Evolutionary conservation across 2,113 vertebrate species (phyloP), one percentile per base, ranked within the genome.

Genomic region (Hiodon alosoides): DNA sequence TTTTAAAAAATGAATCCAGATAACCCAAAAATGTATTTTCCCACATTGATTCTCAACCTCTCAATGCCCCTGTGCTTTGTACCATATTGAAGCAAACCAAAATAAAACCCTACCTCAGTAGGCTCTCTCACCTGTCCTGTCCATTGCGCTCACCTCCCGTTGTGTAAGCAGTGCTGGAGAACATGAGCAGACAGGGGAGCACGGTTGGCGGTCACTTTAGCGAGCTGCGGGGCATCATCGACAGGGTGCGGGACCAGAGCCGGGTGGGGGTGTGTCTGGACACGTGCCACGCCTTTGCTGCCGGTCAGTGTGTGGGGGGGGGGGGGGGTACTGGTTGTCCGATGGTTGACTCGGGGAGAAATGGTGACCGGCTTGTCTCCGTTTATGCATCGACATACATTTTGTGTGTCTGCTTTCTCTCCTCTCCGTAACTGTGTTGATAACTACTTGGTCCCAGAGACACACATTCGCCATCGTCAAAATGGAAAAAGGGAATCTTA

Each of bases 281-380:
- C 75, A 93, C 91, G 52, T 92, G 92, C 76, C 92, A 93, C 66
- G 92, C 91, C 47, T 92, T 92, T 46, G 90, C 91, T 54, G 90
- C 90, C 79, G 92, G 91, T 92, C 53, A 82, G 85, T 57, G 53
- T 69, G 51, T n/a, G 53, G 8, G 5, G 54, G 7, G 75, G 11
- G 53, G 8, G 5, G 54, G 7, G 75, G 11, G 59, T 70, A 47
- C 54, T 5, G 4, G 14, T 50, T 17, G 8, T 13, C 31, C 58
- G 2, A 3, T 62, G 4, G 9, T 10, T 51, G 46, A 51, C 59
- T 10, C 13, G 11, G 58, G 7, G 6, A 31, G 53, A 52, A 52
- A 16, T 7, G 54, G n/a, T 55, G 68, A 31, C 14, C n/a, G n/a
- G 62, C 7, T 16, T 46, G 4, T 73, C 58, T 31, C 59, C 57